Evolutionary conservation across 1,140 invertebrate genomes (phyloP).

Genomic region (Oreohelix idahoensis): DNA sequence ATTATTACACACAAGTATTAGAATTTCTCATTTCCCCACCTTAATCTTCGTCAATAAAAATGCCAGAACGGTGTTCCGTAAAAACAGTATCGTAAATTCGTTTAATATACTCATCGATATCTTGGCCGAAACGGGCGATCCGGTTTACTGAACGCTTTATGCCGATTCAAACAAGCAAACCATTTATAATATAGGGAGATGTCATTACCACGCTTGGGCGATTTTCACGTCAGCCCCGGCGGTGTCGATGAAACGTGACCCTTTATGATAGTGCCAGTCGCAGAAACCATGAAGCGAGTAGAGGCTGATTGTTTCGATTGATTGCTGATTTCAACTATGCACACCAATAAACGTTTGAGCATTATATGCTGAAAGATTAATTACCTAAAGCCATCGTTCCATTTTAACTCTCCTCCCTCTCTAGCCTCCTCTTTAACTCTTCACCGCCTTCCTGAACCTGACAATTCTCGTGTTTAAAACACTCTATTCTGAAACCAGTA

Average conservation of each 20-base stretch:
- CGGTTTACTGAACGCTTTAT: not conserved
- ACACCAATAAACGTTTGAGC: conserved; percentile 12
- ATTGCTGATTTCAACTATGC: conserved; percentile 27
- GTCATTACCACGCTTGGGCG: conserved; percentile 18
- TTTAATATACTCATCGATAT: not conserved
- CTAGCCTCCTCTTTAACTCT: not conserved
- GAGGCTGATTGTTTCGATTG: not conserved
- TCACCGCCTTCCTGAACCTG: not conserved
- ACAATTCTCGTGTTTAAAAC: conserved; percentile 2
- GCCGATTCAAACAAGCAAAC: conserved; percentile 24
- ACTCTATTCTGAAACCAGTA: not conserved
- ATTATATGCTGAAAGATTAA: conserved; percentile 29
- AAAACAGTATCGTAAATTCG: not conserved
- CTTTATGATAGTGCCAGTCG: conserved; percentile 2
- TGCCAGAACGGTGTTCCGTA: not conserved
- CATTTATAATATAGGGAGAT: conserved; percentile 27
- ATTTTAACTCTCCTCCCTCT: not conserved
- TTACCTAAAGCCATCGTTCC: conserved; percentile 13
- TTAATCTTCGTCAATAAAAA: too few relatives aligned
- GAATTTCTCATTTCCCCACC: too few relatives aligned
- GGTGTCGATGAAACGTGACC: conserved; percentile 19
- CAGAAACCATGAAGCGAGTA: conserved; percentile 9
- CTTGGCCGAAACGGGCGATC: not conserved
- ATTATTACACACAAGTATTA: too few relatives aligned
- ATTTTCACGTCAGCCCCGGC: not conserved